Evolutionary conservation across 2,113 vertebrate species (phyloP).

Genomic region (Chionodraco myersi): DNA sequence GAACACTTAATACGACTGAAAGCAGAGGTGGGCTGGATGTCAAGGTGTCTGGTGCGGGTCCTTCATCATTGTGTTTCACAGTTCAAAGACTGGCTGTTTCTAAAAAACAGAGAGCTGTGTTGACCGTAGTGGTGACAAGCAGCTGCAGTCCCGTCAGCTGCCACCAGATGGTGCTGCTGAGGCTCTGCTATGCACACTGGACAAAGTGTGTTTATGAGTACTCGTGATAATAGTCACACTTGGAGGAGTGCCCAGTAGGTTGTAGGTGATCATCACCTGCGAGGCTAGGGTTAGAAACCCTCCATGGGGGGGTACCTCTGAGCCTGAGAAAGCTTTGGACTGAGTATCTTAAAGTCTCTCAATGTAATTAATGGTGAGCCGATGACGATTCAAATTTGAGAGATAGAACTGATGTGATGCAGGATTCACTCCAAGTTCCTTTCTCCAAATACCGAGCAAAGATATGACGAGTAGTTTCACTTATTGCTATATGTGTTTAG

Average conservation of each 20-base stretch:
- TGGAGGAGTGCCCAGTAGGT: background rate
- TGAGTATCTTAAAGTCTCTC: no score
- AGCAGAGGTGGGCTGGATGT: background rate
- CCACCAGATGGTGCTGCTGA: conserved; percentile 10
- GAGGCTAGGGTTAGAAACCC: background rate
- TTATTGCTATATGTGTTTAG: background rate
- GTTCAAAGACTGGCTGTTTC: background rate
- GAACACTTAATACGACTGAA: background rate
- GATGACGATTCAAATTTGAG: no score
- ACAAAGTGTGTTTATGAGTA: no score
- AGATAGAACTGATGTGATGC: no score
- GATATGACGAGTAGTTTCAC: no score
- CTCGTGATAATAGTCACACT: background rate
- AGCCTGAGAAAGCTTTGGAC: background rate
- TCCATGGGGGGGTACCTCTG: background rate
- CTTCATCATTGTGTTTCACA: background rate
- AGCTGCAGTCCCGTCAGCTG: background rate
- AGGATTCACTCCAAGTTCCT: no score
- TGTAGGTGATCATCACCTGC: background rate
- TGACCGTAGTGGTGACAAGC: background rate
- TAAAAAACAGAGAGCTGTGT: accelerated
- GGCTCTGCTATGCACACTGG: no score
- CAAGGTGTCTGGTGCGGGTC: background rate
- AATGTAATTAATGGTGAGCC: no score
- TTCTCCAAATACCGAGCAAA: no score